phyloP scores from a whole-genome alignment of 2,888 invertebrate genomes.

The Drosophila atroscutellata region DNA sequence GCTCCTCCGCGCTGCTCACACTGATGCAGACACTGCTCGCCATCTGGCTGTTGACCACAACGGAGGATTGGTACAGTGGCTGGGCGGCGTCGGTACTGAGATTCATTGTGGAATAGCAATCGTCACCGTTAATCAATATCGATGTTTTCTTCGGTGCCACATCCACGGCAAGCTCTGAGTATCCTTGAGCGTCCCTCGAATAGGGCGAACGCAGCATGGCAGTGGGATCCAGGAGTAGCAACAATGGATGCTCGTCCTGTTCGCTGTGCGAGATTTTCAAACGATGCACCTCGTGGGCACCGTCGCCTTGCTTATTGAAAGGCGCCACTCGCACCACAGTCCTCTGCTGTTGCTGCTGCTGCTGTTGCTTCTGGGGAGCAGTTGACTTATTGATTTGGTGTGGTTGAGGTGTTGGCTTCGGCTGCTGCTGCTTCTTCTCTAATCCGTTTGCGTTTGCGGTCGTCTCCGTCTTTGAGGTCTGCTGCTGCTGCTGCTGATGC shows the following conservation, averaged over 20 bases:
- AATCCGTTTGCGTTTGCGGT: conserved; percentile 68
- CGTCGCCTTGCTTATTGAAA: conserved; percentile 77
- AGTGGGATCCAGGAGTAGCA: conserved; percentile 34
- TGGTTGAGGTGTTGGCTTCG: conserved; percentile 28
- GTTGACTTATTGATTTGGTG: conserved; percentile 84
- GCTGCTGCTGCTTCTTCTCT: conserved; percentile 39
- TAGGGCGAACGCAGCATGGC: conserved; percentile 34
- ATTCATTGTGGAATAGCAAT: conserved; percentile 91
- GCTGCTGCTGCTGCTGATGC: conserved; percentile 47
- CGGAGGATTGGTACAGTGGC: conserved; percentile 90
- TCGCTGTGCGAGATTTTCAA: conserved; percentile 87
- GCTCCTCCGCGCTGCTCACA: conserved; percentile 81
- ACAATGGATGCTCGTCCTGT: conserved; percentile 39
- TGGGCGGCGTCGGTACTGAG: conserved; percentile 87
- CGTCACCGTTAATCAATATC: conserved; percentile 90
- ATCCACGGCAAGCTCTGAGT: conserved; percentile 29
- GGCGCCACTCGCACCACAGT: conserved; percentile 86
- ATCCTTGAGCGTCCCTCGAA: background rate
- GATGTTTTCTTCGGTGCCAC: conserved; percentile 87
- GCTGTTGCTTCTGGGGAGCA: conserved; percentile 10
- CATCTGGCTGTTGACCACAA: conserved; percentile 87
- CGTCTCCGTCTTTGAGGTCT: conserved; percentile 81
- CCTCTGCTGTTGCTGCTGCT: conserved; percentile 74
- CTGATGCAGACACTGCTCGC: conserved; percentile 88
- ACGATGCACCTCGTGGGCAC: conserved; percentile 85